A percentile compares a stretch with the other conserved stretches of the same genome.
phyloP scores from a whole-genome alignment of 2,888 invertebrate species.

The Fragum fragum region DNA sequence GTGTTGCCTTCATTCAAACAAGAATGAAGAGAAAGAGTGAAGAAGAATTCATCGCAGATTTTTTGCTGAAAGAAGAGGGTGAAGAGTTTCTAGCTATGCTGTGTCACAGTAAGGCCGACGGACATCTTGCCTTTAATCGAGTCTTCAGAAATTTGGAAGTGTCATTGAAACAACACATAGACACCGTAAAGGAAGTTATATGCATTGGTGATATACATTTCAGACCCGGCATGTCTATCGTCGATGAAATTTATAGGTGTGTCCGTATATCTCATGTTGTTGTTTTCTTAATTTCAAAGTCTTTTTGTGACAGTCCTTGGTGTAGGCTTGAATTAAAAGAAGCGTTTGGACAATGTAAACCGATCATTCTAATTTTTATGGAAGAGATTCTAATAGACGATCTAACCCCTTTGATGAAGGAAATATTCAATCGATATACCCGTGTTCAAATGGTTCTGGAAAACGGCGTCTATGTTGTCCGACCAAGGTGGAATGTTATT shows the following conservation, averaged over 20 bases:
- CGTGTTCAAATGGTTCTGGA: not conserved
- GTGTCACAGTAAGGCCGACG: not conserved
- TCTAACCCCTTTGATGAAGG: not conserved
- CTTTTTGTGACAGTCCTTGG: slow-evolving; percentile 8
- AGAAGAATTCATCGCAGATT: not conserved
- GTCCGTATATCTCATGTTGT: not conserved
- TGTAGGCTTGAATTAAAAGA: slow-evolving; percentile 24
- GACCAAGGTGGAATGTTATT: slow-evolving; percentile 9
- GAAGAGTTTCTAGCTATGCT: not conserved
- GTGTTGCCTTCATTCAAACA: not conserved
- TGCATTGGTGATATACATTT: slow-evolving; percentile 22
- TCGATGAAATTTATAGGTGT: slow-evolving; percentile 21
- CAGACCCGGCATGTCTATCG: slow-evolving; percentile 11
- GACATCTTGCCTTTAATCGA: not conserved
- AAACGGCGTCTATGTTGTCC: slow-evolving; percentile 13
- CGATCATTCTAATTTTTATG: slow-evolving; percentile 27
- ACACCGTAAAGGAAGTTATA: slow-evolving; percentile 8
- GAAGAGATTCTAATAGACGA: not conserved
- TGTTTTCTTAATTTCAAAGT: slow-evolving; percentile 3
- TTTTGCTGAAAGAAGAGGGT: not conserved
- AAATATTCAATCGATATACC: not conserved
- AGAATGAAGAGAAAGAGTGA: not conserved
- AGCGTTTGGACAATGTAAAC: slow-evolving; percentile 21
- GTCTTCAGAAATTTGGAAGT: not conserved
- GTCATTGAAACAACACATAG: not conserved